Percentiles rank a stretch among this genome's conserved stretches.
Evolutionary conservation across 2,888 invertebrate species (phyloP).

Genomic region (Drosophila setosimentum): DNA sequence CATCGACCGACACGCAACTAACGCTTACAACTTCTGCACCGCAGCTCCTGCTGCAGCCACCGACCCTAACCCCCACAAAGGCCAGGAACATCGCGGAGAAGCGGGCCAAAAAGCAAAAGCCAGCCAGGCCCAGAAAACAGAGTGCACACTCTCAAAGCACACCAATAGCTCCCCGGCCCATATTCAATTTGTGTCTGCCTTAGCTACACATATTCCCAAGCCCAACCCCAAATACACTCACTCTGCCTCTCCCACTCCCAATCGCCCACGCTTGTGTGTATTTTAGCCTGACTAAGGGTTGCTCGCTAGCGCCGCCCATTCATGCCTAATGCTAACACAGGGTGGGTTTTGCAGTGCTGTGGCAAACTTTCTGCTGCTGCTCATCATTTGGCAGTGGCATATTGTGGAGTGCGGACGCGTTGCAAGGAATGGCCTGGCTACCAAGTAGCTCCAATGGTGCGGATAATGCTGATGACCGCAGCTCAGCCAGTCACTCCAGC

Average conservation of each 20-base stretch:
- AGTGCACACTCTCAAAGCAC: neutral
- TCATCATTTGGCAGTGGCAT: constrained; percentile 34
- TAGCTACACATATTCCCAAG: neutral
- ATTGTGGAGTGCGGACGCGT: constrained; percentile 25
- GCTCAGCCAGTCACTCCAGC: constrained; percentile 68
- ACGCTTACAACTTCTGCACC: constrained; percentile 27
- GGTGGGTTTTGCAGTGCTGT: neutral
- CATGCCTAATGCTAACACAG: neutral
- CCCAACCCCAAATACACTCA: neutral
- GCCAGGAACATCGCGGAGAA: neutral
- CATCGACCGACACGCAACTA: constrained; percentile 33
- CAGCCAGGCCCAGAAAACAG: neutral
- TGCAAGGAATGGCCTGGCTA: constrained; percentile 64
- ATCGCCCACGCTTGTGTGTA: neutral
- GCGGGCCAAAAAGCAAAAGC: neutral
- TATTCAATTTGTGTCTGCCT: constrained; percentile 38
- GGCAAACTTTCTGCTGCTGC: neutral
- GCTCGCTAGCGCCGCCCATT: constrained; percentile 23
- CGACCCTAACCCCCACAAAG: neutral
- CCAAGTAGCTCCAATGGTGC: constrained; percentile 64
- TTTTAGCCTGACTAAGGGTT: constrained; percentile 24
- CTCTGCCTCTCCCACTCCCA: neutral
- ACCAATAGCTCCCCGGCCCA: constrained; percentile 34
- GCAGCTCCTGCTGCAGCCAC: neutral
- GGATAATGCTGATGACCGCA: constrained; percentile 70